Evolutionary conservation across 2,888 invertebrate genomes (phyloP).

Genomic region (Thymelicus acteon): DNA sequence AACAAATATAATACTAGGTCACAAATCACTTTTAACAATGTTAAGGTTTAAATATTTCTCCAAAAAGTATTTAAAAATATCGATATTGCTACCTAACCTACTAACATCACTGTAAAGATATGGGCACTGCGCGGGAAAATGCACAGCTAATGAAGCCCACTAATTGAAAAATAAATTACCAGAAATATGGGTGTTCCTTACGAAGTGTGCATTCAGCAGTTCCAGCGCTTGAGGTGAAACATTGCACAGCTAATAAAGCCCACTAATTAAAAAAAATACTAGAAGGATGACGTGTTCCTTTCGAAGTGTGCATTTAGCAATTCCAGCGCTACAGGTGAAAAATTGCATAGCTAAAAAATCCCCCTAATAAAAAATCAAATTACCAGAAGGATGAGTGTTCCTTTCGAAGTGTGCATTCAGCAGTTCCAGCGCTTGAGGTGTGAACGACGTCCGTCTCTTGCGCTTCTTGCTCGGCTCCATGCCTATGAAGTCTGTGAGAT

Average conservation of each 20-base stretch:
- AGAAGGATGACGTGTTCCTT: too few relatives aligned
- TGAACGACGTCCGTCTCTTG: constrained; percentile 98
- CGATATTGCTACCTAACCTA: background rate
- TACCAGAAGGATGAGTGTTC: constrained; percentile 99
- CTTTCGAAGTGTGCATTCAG: constrained; percentile 98
- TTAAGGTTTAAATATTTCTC: too few relatives aligned
- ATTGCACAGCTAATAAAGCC: too few relatives aligned
- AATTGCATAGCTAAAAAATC: background rate
- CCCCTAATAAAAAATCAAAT: background rate
- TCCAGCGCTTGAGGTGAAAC: background rate
- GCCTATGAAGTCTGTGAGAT: constrained; percentile 97
- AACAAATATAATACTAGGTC: too few relatives aligned
- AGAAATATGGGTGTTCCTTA: too few relatives aligned
- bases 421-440: constrained; percentile 97
- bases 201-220: too few relatives aligned
- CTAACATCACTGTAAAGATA: too few relatives aligned
- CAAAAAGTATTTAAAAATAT: background rate
- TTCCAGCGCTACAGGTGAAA: background rate
- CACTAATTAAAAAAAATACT: too few relatives aligned
- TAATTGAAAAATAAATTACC: too few relatives aligned
- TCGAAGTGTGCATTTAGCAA: too few relatives aligned
- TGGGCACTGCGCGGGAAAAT: background rate
- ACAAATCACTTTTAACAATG: too few relatives aligned
- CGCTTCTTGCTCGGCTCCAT: constrained; percentile 98
- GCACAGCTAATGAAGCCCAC: too few relatives aligned